Conservation (phyloP, 2,113 vertebrate species). For the Empidonax traillii region DNA sequence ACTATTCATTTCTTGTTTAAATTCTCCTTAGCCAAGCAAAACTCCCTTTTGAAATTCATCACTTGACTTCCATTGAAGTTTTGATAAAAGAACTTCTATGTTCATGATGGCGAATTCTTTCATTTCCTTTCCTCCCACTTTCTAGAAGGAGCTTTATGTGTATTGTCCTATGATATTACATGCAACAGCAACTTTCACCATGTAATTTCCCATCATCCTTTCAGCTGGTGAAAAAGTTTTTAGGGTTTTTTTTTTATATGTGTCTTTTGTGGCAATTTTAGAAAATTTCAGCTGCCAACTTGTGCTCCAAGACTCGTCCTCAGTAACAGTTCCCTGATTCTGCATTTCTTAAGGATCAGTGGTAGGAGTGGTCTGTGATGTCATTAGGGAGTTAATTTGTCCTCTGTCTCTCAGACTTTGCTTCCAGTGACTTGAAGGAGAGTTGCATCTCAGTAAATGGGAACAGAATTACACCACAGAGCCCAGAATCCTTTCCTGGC, state of each 20-base stretch:
- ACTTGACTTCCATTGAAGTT: background rate
- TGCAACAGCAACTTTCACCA: background rate
- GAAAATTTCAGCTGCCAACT: background rate
- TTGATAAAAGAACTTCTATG: background rate
- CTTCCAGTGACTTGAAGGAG: background rate
- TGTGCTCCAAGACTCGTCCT: background rate
- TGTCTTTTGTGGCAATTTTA: background rate
- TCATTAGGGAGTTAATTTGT: background rate
- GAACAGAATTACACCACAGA: background rate
- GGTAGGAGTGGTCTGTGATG: background rate
- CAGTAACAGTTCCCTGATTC: background rate
- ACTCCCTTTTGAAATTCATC: constrained; percentile 17
- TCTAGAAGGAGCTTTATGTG: background rate
- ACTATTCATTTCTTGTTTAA: constrained; percentile 16
- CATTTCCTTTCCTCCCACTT: background rate
- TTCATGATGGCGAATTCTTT: background rate
- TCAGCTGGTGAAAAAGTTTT: background rate
- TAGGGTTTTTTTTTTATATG: background rate
- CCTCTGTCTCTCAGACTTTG: background rate
- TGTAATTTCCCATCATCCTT: background rate
- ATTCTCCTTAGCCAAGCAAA: constrained; percentile 18
- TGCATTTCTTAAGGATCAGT: background rate
- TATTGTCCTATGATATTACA: background rate
- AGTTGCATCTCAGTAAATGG: background rate
- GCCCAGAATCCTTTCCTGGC: background rate